Conservation (phyloP, 2,797 vertebrate genomes). For the Tangara arthus region DNA sequence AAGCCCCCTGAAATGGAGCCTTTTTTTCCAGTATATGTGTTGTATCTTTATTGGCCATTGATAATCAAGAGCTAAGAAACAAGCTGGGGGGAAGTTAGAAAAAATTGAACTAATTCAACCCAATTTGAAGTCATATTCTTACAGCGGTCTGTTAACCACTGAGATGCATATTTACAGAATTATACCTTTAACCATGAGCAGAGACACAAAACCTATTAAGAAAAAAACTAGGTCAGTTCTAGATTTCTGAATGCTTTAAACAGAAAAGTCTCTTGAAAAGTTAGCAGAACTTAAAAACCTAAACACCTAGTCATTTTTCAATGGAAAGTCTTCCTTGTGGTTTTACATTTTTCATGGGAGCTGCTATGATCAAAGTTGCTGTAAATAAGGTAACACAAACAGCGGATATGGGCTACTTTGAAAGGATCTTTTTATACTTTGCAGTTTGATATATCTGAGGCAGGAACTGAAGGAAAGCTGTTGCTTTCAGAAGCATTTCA, state of each 20-base stretch:
- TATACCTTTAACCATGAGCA: not conserved
- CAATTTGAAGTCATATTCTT: not conserved
- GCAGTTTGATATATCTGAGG: not conserved
- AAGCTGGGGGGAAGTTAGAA: not conserved
- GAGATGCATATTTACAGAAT: not conserved
- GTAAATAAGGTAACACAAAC: constrained; percentile 6
- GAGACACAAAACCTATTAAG: not conserved
- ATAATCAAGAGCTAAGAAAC: not conserved
- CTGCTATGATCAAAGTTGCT: not conserved
- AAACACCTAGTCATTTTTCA: not conserved
- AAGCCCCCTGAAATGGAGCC: not conserved
- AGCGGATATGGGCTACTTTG: not conserved
- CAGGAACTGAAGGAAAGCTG: not conserved
- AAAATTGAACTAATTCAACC: not conserved
- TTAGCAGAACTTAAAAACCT: not conserved
- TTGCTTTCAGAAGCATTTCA: not conserved
- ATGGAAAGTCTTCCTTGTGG: not conserved
- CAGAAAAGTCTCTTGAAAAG: not conserved
- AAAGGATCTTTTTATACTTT: not conserved
- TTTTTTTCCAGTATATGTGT: not conserved
- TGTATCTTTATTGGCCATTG: not conserved
- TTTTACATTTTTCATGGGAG: not conserved
- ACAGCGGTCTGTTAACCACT: not conserved
- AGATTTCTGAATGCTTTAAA: not conserved
- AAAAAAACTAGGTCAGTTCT: not conserved